phyloP scores from a whole-genome alignment of 1,140 invertebrate genomes.

The Dolichoris vasculosae region DNA sequence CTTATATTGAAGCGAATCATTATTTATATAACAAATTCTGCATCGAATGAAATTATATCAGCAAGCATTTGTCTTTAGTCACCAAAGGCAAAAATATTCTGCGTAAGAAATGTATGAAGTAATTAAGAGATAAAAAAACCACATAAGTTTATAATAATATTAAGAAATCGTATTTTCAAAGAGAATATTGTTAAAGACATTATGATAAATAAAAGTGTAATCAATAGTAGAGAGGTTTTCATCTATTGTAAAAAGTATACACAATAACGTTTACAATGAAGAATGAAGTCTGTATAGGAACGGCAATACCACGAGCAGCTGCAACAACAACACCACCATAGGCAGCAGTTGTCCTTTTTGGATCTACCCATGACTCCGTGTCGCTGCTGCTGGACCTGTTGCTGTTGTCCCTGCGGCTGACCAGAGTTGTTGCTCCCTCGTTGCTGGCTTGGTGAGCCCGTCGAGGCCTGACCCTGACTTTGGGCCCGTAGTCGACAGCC shows the following conservation, averaged over 20 bases:
- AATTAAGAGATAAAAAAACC: too few relatives aligned
- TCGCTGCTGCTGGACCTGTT: conserved; percentile 60
- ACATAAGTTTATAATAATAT: too few relatives aligned
- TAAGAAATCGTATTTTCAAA: too few relatives aligned
- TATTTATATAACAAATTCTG: too few relatives aligned
- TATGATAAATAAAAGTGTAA: neutral
- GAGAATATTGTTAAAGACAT: too few relatives aligned
- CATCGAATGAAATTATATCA: too few relatives aligned
- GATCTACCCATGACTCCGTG: conserved; percentile 69
- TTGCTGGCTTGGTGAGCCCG: conserved; percentile 48
- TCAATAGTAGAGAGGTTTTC: neutral
- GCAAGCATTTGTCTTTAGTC: too few relatives aligned
- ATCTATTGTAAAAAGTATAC: neutral
- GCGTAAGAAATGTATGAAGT: too few relatives aligned
- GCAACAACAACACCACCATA: conserved; percentile 83
- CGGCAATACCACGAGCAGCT: conserved; percentile 81
- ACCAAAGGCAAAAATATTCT: too few relatives aligned
- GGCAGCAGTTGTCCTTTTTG: conserved; percentile 77
- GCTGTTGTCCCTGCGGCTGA: conserved; percentile 56
- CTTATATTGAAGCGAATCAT: too few relatives aligned
- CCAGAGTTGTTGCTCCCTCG: conserved; percentile 56
- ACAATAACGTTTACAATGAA: neutral
- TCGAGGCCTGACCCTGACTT: conserved; percentile 45
- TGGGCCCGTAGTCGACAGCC: conserved; percentile 55
- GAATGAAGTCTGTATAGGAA: conserved; percentile 50